phyloP scores from a whole-genome alignment of 2,888 invertebrate genomes.

The Seira ritae region DNA sequence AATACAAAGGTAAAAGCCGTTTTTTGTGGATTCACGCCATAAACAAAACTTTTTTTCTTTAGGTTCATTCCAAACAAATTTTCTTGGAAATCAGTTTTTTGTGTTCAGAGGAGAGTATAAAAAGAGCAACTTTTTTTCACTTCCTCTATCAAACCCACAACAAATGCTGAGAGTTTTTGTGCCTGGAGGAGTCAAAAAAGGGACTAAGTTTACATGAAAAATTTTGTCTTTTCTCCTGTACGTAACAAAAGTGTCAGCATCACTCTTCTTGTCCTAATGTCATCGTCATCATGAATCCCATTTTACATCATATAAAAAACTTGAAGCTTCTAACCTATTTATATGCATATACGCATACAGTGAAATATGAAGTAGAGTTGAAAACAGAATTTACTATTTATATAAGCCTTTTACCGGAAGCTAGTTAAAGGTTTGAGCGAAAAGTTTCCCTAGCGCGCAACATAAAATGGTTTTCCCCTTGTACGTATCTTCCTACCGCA shows the following conservation, averaged over 20 bases:
- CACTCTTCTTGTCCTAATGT: background rate
- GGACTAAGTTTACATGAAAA: background rate
- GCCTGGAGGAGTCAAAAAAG: background rate
- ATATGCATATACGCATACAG: too few species aligned
- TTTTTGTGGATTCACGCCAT: background rate
- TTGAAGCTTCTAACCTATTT: too few species aligned
- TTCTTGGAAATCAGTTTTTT: background rate
- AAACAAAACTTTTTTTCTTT: constrained; percentile 14
- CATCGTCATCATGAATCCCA: too few species aligned
- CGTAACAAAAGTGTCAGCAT: background rate
- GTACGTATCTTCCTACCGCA: background rate
- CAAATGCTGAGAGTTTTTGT: background rate
- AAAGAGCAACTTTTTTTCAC: constrained; percentile 13
- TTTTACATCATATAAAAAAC: too few species aligned
- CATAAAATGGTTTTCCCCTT: too few species aligned
- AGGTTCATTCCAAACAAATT: background rate
- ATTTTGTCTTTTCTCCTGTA: background rate
- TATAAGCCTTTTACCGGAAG: too few species aligned
- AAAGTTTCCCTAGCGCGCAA: too few species aligned
- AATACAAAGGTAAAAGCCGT: background rate
- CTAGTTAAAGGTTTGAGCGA: too few species aligned
- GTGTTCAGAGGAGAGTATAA: background rate
- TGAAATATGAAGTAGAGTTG: too few species aligned
- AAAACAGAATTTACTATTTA: too few species aligned
- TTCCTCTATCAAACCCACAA: too few species aligned